phyloP scores from a whole-genome alignment of 2,797 vertebrate species.

The Dromococcyx pavoninus region DNA sequence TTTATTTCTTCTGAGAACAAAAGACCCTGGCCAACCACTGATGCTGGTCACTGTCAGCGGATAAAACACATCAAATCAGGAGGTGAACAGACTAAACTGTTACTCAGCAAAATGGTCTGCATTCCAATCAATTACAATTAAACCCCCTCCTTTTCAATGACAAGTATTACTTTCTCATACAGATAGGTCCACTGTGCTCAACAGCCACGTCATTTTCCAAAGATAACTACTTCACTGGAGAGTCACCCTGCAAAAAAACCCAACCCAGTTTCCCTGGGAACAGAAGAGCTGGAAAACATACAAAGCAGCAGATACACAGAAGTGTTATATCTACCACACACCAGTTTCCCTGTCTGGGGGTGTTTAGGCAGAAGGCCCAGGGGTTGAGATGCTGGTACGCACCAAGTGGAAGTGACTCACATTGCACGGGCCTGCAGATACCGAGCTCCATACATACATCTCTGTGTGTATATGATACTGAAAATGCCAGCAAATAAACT shows the following conservation, averaged over 20 bases:
- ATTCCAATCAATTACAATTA: neutral
- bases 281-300: neutral
- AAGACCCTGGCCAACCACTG: neutral
- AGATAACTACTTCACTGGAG: rapidly evolving
- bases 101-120: neutral
- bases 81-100: neutral
- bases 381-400: rapidly evolving
- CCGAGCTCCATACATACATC: neutral
- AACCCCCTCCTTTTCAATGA: neutral
- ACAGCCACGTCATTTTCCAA: rapidly evolving
- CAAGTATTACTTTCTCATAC: too few relatives aligned
- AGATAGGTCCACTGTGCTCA: neutral
- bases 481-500: too few relatives aligned
- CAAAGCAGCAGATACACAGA: rapidly evolving
- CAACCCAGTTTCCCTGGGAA: neutral
- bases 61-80: neutral
- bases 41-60: neutral
- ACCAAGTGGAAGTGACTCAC: too few relatives aligned
- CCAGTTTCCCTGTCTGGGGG: rapidly evolving
- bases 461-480: too few relatives aligned
- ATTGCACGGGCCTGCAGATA: neutral
- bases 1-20: neutral
- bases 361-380: neutral
- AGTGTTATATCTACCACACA: rapidly evolving
- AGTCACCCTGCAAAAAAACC: neutral